Evolutionary conservation across 2,113 vertebrate genomes (phyloP).

Genomic region (Pygoscelis adeliae): DNA sequence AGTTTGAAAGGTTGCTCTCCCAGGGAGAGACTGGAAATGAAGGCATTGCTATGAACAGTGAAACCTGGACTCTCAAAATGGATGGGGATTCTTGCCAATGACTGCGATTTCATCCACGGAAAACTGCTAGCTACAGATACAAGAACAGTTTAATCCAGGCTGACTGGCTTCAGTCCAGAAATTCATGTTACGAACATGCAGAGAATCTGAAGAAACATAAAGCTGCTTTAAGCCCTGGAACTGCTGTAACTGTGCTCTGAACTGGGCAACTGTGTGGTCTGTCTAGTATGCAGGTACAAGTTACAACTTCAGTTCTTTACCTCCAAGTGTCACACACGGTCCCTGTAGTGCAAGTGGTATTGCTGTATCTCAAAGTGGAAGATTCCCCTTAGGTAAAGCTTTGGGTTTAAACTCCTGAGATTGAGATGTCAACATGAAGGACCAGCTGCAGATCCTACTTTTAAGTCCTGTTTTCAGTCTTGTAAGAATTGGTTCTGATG

Average conservation of each 20-base stretch:
- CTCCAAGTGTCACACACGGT: neutral
- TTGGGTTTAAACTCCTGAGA: neutral
- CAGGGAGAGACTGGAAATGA: neutral
- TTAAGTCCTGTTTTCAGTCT: constrained; percentile 31
- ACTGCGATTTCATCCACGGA: neutral
- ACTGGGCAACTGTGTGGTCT: neutral
- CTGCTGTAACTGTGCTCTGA: neutral
- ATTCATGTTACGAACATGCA: neutral
- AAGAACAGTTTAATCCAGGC: neutral
- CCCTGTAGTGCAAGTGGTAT: neutral
- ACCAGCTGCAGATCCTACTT: constrained; percentile 35
- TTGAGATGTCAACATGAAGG: neutral
- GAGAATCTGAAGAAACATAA: constrained; percentile 35
- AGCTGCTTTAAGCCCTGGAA: neutral
- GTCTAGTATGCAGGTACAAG: neutral
- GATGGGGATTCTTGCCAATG: neutral
- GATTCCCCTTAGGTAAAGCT: constrained; percentile 14
- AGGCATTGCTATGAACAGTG: neutral
- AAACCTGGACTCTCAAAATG: neutral
- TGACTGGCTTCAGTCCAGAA: neutral
- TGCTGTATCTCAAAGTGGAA: constrained; percentile 7
- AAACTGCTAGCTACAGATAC: neutral
- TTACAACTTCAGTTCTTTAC: neutral
- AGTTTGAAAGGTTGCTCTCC: neutral
- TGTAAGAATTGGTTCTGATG: constrained; percentile 43